A percentile compares a stretch with the other conserved stretches of the same genome.
Evolutionary conservation across 2,888 invertebrate genomes (phyloP).

Genomic region (Reticulitermes lucifugus): DNA sequence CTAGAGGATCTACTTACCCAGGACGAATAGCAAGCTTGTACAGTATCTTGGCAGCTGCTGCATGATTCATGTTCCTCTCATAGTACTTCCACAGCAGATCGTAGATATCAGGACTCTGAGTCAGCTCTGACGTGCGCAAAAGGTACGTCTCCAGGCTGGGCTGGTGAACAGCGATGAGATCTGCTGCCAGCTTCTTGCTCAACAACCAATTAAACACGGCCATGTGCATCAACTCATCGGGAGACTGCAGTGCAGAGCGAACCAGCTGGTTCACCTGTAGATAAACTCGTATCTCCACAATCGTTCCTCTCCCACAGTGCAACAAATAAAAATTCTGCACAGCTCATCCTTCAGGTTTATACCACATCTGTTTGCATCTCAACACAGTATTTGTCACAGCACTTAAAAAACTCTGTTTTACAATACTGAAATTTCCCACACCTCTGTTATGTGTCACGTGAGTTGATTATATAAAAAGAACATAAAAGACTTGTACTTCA

Average conservation of each 20-base stretch:
- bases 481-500: no score
- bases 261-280: conserved; percentile 68
- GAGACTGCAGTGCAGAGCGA: conserved; percentile 63
- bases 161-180: conserved; percentile 75
- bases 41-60: conserved; percentile 91
- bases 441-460: no score
- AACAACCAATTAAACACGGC: conserved; percentile 95
- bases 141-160: conserved; percentile 84
- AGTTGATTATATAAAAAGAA: no score
- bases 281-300: background rate
- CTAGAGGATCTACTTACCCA: conserved; percentile 64
- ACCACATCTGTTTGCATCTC: no score
- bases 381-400: no score
- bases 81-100: conserved; percentile 97
- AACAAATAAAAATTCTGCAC: no score
- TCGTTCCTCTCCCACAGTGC: no score
- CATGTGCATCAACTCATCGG: conserved; percentile 91
- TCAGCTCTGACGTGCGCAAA: conserved; percentile 61
- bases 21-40: conserved; percentile 85
- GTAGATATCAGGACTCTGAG: conserved; percentile 71
- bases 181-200: conserved; percentile 77
- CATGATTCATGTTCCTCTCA: conserved; percentile 91
- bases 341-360: no score
- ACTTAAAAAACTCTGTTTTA: no score
- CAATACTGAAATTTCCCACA: no score